Evolutionary conservation across 2,113 vertebrate species (phyloP).

Genomic region (Phrynosoma blainvillii): DNA sequence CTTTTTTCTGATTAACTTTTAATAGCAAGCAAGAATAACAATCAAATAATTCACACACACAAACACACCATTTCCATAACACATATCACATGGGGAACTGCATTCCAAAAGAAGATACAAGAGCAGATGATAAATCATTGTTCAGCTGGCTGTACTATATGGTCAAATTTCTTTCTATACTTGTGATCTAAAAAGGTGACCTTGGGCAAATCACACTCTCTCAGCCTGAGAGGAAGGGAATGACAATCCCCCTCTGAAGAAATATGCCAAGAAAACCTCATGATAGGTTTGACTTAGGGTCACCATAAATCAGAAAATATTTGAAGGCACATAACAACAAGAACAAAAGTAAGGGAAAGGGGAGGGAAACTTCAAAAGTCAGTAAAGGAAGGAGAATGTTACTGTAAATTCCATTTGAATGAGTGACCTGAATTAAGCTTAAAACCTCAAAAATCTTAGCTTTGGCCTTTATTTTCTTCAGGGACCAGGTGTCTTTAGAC

Average conservation of each 20-base stretch:
- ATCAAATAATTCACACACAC: too few relatives aligned
- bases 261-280: too few relatives aligned
- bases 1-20: conserved; percentile 22
- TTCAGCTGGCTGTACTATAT: neutral
- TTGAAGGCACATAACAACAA: too few relatives aligned
- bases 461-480: conserved; percentile 58
- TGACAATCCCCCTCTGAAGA: too few relatives aligned
- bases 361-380: neutral
- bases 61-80: neutral
- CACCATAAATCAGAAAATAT: too few relatives aligned
- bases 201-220: too few relatives aligned
- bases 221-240: too few relatives aligned
- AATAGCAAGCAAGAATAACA: neutral
- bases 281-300: too few relatives aligned
- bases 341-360: neutral
- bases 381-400: neutral
- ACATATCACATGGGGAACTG: neutral
- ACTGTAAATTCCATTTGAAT: conserved; percentile 33
- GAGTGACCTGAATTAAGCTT: neutral
- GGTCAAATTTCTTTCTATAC: neutral
- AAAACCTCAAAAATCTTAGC: conserved; percentile 21
- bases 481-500: conserved; percentile 37
- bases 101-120: conserved; percentile 12
- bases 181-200: neutral
- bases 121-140: too few relatives aligned